Evolutionary conservation across 2,888 invertebrate genomes (phyloP), one percentile per base, ranked within the genome.

Genomic region (Pheosia gnoma): DNA sequence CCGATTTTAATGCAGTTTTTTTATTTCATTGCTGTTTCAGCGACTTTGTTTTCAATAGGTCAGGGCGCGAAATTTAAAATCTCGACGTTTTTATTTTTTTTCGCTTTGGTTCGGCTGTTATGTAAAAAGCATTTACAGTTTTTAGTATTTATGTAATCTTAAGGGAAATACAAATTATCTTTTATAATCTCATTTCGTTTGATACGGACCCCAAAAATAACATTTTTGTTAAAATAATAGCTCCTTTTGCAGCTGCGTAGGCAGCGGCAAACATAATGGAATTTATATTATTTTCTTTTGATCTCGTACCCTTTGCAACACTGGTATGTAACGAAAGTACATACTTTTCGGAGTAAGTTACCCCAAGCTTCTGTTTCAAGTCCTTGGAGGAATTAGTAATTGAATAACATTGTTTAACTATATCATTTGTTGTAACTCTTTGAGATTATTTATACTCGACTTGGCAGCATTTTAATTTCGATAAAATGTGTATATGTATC

Each of bases 261-360:
- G 43, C 65, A 61, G 61, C 54, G 58, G 56, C 62, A 66, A 77
- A 77, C 70, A 65, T 66, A 75, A 70, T 62, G 70, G 65, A 70
- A 75, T 68, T 72, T 59, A 67, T 61, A 77, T 75, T 70, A 70
- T 75, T 77, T 68, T 77, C 73, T 72, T 77, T 75, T 67, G 75
- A 75, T 75, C 70, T 77, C 57, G 36, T 66, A 65, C 65, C 67
- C 78, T 75, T 77, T 75, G 70, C 65, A 72, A 64, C 63, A 65
- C 57, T 68, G 70, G 70, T 75, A 75, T 77, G 75, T 70, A 74
- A 70, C 59, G 51, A n/a, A 38, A 63, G 66, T 77, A 63, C 73
- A 72, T 72, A 75, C 75, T 77, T 75, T 70, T 67, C 62, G 60
- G 13, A 72, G 66, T 56, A 63, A 66, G 61, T 71, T 60, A 66